phyloP scores from a whole-genome alignment of 1,140 invertebrate species.

The Daktulosphaira vitifoliae region DNA sequence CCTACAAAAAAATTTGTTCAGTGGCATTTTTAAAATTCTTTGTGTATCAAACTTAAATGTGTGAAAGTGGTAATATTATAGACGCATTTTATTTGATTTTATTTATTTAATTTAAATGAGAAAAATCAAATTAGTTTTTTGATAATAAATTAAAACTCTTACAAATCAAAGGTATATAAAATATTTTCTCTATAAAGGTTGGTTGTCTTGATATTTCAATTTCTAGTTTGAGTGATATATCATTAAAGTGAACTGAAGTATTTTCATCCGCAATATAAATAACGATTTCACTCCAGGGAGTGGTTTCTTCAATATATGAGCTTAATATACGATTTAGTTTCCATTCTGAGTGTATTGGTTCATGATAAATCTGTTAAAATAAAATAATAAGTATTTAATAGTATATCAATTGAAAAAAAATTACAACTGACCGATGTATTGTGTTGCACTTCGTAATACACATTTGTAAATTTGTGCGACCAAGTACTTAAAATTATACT shows the following conservation, averaged over 20 bases:
- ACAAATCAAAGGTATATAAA: constrained; percentile 2
- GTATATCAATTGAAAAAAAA: too few species aligned
- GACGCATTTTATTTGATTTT: too few species aligned
- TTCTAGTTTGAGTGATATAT: not conserved
- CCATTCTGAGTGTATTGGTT: not conserved
- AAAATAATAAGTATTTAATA: too few species aligned
- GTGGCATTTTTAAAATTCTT: not conserved
- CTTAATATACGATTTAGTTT: not conserved
- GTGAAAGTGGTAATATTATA: too few species aligned
- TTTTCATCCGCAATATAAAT: not conserved
- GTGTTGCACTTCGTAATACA: not conserved
- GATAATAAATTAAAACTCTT: not conserved
- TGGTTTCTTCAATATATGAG: not conserved
- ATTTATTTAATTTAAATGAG: too few species aligned
- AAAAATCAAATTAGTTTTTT: too few species aligned
- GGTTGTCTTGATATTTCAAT: constrained; percentile 13
- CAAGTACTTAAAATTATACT: not conserved
- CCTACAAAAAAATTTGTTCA: constrained; percentile 1
- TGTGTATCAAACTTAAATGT: not conserved
- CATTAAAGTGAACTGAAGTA: not conserved
- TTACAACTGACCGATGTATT: not conserved
- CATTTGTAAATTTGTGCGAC: constrained; percentile 9
- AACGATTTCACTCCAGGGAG: not conserved
- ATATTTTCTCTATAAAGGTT: not conserved
- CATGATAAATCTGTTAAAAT: not conserved